phyloP scores from a whole-genome alignment of 2,797 vertebrate species.

The Sphenodon punctatus region DNA sequence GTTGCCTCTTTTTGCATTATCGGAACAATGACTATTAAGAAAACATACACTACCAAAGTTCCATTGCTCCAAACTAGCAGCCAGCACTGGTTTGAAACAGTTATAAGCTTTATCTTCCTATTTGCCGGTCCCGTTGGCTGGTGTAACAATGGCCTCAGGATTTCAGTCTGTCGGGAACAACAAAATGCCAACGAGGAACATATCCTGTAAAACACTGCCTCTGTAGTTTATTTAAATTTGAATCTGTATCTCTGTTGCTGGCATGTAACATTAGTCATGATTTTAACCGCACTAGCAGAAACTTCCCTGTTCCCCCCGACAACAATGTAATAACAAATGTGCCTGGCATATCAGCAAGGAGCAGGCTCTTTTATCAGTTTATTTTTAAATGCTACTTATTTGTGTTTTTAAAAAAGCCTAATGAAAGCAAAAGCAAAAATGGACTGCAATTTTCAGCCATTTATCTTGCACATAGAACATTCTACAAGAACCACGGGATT shows the following conservation, averaged over 20 bases:
- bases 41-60: neutral
- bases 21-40: too few relatives aligned
- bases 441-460: neutral
- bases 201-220: conserved; percentile 61
- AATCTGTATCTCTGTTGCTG: conserved; percentile 43
- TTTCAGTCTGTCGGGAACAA: conserved; percentile 54
- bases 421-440: neutral
- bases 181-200: conserved; percentile 63
- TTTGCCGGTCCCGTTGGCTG: conserved; percentile 47
- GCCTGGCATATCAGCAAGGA: neutral
- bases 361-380: conserved; percentile 26
- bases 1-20: too few relatives aligned
- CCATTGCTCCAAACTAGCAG: neutral
- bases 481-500: neutral
- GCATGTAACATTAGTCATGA: conserved; percentile 54
- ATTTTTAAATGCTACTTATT: conserved; percentile 1
- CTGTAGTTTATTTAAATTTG: conserved; percentile 56
- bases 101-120: conserved; percentile 17
- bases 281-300: conserved; percentile 30
- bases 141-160: conserved; percentile 24
- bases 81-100: conserved; percentile 33
- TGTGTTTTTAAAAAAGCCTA: conserved; percentile 23
- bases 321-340: neutral
- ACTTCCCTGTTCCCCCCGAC: neutral
- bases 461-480: neutral